phyloP scores from a whole-genome alignment of 2,888 invertebrate genomes.

The Corythucha ciliata region DNA sequence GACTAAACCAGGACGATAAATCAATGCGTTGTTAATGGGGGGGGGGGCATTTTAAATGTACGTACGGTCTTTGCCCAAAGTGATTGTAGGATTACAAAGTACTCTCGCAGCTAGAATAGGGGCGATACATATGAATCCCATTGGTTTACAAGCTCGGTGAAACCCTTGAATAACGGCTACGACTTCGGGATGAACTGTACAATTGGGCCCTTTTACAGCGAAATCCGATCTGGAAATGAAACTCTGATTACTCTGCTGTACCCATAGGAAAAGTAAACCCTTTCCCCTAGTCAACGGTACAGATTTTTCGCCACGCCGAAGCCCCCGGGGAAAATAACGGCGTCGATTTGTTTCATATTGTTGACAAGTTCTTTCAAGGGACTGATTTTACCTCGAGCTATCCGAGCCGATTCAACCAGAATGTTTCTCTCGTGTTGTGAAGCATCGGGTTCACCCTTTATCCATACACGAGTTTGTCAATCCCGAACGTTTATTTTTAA shows the following conservation, averaged over 20 bases:
- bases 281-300: too few species aligned
- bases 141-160: conserved; percentile 45
- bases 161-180: conserved; percentile 45
- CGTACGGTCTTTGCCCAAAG: conserved; percentile 42
- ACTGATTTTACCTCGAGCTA: conserved; percentile 44
- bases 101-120: conserved; percentile 46
- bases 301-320: conserved; percentile 50
- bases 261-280: too few species aligned
- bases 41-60: conserved; percentile 9
- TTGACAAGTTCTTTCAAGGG: conserved; percentile 39
- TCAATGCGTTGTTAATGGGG: background rate
- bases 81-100: conserved; percentile 41
- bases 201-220: conserved; percentile 44
- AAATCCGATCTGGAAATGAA: conserved; percentile 44
- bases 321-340: conserved; percentile 50
- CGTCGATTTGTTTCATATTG: conserved; percentile 38
- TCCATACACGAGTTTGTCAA: too few species aligned
- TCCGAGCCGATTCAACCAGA: conserved; percentile 47
- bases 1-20: too few species aligned
- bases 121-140: conserved; percentile 48
- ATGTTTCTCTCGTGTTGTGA: too few species aligned
- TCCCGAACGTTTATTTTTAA: background rate
- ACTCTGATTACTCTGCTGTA: background rate
- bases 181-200: conserved; percentile 44
- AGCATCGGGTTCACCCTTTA: too few species aligned